phyloP scores from a whole-genome alignment of 2,888 invertebrate genomes.

The Steromphala cineraria region DNA sequence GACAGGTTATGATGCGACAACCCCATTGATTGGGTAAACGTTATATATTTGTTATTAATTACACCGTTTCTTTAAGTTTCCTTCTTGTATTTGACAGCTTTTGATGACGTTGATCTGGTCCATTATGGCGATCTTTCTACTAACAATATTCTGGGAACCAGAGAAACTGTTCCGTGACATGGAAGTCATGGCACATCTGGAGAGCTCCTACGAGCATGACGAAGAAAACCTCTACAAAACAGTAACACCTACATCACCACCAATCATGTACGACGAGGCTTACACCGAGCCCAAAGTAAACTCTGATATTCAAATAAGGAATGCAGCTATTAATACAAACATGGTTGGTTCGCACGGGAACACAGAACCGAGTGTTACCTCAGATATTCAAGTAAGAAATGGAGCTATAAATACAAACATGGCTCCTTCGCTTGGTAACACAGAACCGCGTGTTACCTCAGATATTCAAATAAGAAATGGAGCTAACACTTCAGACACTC shows the following conservation, averaged over 20 bases:
- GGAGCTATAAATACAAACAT: not conserved
- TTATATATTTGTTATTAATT: no score
- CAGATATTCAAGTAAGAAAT: not conserved
- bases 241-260: not conserved
- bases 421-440: not conserved
- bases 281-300: not conserved
- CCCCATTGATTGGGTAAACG: no score
- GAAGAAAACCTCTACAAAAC: not conserved
- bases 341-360: not conserved
- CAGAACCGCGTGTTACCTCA: no score
- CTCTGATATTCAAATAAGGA: not conserved
- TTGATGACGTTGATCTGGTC: conserved; percentile 7
- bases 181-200: not conserved
- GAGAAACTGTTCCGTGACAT: not conserved
- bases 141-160: not conserved
- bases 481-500: not conserved
- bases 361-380: no score
- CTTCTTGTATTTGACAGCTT: not conserved
- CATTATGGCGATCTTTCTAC: not conserved
- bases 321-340: not conserved
- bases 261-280: not conserved
- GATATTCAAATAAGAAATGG: not conserved
- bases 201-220: not conserved
- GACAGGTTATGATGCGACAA: no score
- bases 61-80: not conserved